Conservation (phyloP, 2,888 invertebrate species). For the Eledona agricola region DNA sequence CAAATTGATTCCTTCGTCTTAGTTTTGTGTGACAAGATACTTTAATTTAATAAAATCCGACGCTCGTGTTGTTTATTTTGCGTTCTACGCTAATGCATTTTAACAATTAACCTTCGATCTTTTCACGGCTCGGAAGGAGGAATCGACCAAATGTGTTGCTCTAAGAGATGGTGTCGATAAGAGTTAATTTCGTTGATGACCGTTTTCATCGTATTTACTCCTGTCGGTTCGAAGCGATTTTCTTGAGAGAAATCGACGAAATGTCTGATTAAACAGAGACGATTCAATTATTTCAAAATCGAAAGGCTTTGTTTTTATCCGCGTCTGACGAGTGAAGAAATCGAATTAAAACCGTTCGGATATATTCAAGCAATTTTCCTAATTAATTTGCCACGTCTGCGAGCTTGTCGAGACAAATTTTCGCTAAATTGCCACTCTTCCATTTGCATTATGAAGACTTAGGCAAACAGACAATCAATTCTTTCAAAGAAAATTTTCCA, state of each 20-base stretch:
- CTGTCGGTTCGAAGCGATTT: conserved; percentile 2
- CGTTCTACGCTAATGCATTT: not conserved
- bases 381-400: conserved; percentile 31
- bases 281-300: conserved; percentile 24
- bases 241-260: conserved; percentile 6
- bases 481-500: too few species aligned
- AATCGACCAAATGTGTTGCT: not conserved
- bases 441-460: conserved; percentile 15
- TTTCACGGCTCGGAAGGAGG: not conserved
- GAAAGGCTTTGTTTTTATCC: conserved; percentile 26
- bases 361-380: conserved; percentile 32
- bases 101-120: conserved; percentile 2
- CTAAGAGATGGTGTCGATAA: conserved; percentile 7
- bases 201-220: conserved; percentile 12
- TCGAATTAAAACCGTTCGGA: conserved; percentile 32
- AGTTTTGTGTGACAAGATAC: too few species aligned
- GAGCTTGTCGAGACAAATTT: conserved; percentile 16
- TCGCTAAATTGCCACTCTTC: conserved; percentile 11
- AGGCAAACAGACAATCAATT: conserved; percentile 25
- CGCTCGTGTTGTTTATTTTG: conserved; percentile 1
- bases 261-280: conserved; percentile 20
- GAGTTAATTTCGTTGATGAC: conserved; percentile 26
- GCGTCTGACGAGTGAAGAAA: conserved; percentile 22
- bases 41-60: too few species aligned
- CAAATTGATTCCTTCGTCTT: too few species aligned